Evolutionary conservation across 2,113 vertebrate genomes (phyloP).

Genomic region (Burhinus oedicnemus): DNA sequence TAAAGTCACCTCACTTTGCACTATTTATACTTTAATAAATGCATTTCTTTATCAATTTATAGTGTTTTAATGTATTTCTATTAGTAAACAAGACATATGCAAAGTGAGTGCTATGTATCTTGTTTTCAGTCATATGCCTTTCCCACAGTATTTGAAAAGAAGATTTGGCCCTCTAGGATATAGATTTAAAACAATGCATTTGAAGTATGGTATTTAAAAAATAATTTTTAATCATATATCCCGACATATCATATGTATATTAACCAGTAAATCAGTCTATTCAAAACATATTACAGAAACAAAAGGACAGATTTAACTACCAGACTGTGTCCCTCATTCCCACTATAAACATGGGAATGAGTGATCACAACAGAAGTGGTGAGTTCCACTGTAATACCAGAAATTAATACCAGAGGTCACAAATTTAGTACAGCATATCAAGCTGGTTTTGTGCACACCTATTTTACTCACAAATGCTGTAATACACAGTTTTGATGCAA

Average conservation of each 20-base stretch:
- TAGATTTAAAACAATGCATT: background rate
- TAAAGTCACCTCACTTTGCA: background rate
- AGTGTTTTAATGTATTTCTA: background rate
- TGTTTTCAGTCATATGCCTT: background rate
- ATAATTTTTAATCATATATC: background rate
- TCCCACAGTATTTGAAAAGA: background rate
- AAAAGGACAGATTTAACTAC: background rate
- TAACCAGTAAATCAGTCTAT: background rate
- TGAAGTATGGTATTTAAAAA: background rate
- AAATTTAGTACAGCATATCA: background rate
- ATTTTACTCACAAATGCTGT: background rate
- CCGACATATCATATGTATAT: background rate
- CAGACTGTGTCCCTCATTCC: background rate
- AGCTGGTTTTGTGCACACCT: background rate
- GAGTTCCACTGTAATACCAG: background rate
- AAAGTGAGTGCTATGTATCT: background rate
- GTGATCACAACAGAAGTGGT: background rate
- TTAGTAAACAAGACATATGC: background rate
- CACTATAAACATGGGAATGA: background rate
- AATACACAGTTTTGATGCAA: background rate
- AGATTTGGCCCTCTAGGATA: background rate
- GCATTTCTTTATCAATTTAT: background rate
- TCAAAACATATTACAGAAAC: background rate
- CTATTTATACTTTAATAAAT: background rate
- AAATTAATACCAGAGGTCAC: background rate